phyloP scores from a whole-genome alignment of 2,888 invertebrate species.

The Mycalesis mineus region DNA sequence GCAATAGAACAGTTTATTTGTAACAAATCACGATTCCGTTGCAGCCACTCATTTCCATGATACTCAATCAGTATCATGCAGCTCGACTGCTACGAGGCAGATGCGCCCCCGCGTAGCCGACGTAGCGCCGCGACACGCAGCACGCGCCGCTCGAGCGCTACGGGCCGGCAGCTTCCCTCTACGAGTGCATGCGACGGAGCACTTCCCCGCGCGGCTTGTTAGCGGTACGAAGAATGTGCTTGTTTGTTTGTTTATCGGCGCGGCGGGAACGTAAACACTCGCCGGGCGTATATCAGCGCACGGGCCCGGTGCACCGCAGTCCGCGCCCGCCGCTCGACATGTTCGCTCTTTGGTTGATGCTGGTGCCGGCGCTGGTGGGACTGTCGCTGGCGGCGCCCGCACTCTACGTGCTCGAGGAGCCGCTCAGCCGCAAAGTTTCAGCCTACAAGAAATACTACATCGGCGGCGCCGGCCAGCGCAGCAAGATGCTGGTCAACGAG shows the following conservation, averaged over 20 bases:
- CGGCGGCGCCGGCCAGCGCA: constrained; percentile 33
- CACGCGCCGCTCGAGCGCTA: background rate
- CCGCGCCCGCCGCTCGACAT: constrained; percentile 43
- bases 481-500: constrained; percentile 37
- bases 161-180: too few relatives aligned
- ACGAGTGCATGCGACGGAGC: too few relatives aligned
- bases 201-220: background rate
- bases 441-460: constrained; percentile 41
- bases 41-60: too few relatives aligned
- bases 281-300: constrained; percentile 38
- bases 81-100: too few relatives aligned
- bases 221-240: background rate
- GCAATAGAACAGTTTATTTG: too few relatives aligned
- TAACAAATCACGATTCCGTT: too few relatives aligned
- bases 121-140: background rate
- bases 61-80: too few relatives aligned
- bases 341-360: constrained; percentile 33
- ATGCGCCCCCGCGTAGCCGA: too few relatives aligned
- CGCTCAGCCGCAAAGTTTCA: constrained; percentile 16
- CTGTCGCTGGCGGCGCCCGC: constrained; percentile 38
- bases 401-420: constrained; percentile 43
- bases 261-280: constrained; percentile 9
- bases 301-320: background rate
- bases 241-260: constrained; percentile 42
- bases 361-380: constrained; percentile 34